Conservation (phyloP, 2,888 invertebrate genomes). For the Drosophila meridiana region DNA sequence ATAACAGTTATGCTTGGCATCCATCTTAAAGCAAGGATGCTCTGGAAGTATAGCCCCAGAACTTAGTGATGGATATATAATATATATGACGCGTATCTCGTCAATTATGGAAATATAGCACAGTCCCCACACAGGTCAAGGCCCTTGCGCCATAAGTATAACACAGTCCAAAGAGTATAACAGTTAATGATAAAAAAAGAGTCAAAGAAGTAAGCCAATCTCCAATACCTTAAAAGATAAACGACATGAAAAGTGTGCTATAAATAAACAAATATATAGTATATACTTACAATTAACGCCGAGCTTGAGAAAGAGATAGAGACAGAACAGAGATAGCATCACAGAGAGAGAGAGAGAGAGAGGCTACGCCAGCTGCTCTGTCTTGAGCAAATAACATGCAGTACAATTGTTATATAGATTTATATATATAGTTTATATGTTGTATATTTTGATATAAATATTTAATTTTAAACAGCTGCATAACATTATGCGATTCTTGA, state of each 20-base stretch:
- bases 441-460: slow-evolving; percentile 28
- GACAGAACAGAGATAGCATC: slow-evolving; percentile 1
- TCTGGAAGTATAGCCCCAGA: background rate
- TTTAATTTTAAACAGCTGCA: slow-evolving; percentile 47
- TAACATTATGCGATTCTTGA: slow-evolving; percentile 20
- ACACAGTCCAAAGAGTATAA: background rate
- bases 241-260: background rate
- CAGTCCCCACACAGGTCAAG: background rate
- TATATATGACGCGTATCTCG: background rate
- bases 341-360: background rate
- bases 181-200: background rate
- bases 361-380: background rate
- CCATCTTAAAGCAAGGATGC: background rate
- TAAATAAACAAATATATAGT: background rate
- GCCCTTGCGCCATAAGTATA: background rate
- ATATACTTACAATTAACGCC: background rate
- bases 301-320: background rate
- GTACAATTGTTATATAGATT: slow-evolving; percentile 2
- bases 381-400: slow-evolving; percentile 2
- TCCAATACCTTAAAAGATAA: background rate
- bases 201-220: background rate
- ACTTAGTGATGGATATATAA: background rate
- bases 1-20: background rate
- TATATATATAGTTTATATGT: slow-evolving; percentile 3
- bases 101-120: background rate